These are phyloP conservation scores for Clistopyga incitator DNA, from an alignment of 2,888 invertebrate species.

Conservation along the genomic window DNA sequence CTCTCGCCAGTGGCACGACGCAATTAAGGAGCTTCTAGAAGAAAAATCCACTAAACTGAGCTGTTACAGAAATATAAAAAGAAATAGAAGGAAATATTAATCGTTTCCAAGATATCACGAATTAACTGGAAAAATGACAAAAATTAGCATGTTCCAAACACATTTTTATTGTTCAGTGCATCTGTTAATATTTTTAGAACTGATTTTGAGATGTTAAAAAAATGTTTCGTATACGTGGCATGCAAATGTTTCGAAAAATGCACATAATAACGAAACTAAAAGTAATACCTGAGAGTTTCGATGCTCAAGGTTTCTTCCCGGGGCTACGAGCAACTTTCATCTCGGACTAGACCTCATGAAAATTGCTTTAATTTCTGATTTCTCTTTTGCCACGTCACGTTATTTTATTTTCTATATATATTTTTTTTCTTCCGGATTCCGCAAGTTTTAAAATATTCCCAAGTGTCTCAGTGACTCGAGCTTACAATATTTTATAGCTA, in stretches of 20 bases:
- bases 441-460: background rate
- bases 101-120: too few species aligned
- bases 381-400: conserved; percentile 63
- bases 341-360: conserved; percentile 25
- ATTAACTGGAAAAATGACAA: too few species aligned
- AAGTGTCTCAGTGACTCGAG: background rate
- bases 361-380: conserved; percentile 63
- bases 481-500: background rate
- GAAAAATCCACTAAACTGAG: background rate
- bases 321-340: conserved; percentile 40
- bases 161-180: too few species aligned
- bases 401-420: background rate
- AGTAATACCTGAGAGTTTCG: conserved; percentile 21
- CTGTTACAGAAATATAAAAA: background rate
- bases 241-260: background rate
- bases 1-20: background rate
- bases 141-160: too few species aligned
- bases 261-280: conserved; percentile 1
- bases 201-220: too few species aligned
- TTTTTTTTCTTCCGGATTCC: background rate
- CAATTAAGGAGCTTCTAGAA: background rate
- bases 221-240: background rate
- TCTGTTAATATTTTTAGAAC: too few species aligned
- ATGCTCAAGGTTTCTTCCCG: conserved; percentile 8
- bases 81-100: too few species aligned